Conservation (phyloP, 2,113 vertebrate species). For the Caloenas nicobarica region DNA sequence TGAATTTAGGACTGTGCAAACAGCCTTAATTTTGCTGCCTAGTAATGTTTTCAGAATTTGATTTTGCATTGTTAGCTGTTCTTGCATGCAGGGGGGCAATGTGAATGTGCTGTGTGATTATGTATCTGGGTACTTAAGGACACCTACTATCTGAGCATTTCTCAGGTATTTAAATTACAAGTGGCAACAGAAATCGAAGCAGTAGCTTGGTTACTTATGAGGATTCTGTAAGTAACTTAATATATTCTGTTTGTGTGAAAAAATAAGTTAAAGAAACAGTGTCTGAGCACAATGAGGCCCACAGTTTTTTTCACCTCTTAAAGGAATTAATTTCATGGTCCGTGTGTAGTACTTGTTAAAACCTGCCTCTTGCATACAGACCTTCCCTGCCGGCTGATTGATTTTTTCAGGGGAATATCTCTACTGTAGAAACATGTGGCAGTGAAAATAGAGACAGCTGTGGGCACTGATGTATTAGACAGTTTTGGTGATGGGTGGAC, state of each 20-base stretch:
- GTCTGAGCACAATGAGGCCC: background rate
- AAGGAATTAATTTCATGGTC: background rate
- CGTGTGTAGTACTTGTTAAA: background rate
- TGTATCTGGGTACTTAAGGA: background rate
- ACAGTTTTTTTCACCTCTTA: background rate
- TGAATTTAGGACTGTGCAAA: background rate
- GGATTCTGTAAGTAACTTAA: background rate
- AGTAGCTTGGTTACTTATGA: background rate
- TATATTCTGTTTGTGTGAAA: background rate
- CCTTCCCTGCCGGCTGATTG: background rate
- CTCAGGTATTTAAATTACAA: background rate
- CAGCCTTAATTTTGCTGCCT: background rate
- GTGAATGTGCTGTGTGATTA: background rate
- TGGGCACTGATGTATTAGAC: background rate
- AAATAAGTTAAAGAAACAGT: background rate
- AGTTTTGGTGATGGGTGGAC: background rate
- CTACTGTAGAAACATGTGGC: background rate
- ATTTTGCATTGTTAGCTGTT: background rate
- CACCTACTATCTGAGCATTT: background rate
- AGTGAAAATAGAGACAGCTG: background rate
- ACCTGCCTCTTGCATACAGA: background rate
- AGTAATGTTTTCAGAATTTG: background rate
- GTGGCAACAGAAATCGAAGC: background rate
- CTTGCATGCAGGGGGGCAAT: background rate
- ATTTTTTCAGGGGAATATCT: background rate